Conservation (phyloP, 2,888 invertebrate genomes). For the Baronia brevicornis region DNA sequence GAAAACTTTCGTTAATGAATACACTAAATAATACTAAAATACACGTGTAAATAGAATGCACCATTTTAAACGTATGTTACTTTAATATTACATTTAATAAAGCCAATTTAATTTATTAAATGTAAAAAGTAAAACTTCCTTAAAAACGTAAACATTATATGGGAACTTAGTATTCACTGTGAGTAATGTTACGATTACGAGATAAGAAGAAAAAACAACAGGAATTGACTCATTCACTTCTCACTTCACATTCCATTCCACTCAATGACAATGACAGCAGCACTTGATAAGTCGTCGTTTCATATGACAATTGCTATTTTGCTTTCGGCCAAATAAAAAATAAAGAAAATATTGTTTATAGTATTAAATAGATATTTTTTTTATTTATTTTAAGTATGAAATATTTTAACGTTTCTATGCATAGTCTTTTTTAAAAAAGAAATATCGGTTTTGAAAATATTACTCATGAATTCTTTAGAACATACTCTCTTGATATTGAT, state of each 20-base stretch:
- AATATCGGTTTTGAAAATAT: too few species aligned
- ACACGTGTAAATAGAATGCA: slow-evolving; percentile 19
- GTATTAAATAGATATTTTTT: too few species aligned
- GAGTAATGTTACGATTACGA: slow-evolving; percentile 13
- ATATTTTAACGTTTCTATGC: too few species aligned
- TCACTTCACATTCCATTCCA: slow-evolving; percentile 2
- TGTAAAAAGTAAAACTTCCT: slow-evolving; percentile 28
- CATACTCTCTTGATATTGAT: too few species aligned
- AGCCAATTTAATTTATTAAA: slow-evolving; percentile 23
- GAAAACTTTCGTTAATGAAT: slow-evolving; percentile 43
- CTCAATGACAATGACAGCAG: slow-evolving; percentile 2
- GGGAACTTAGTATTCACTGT: slow-evolving; percentile 14
- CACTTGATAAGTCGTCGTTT: background rate
- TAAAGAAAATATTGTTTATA: too few species aligned
- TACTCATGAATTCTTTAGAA: too few species aligned
- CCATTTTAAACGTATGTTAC: slow-evolving; percentile 17
- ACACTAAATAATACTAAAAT: slow-evolving; percentile 47
- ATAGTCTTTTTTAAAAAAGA: too few species aligned
- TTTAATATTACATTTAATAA: slow-evolving; percentile 7
- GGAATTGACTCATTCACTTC: slow-evolving; percentile 2
- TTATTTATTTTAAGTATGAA: too few species aligned
- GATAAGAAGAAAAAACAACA: slow-evolving; percentile 4
- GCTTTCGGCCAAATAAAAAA: too few species aligned
- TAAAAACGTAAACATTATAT: slow-evolving; percentile 36
- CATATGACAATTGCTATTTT: too few species aligned